These are phyloP conservation scores for Druon quercuslanigerum DNA, from an alignment of 1,140 invertebrate genomes.

Conservation along the genomic window DNA sequence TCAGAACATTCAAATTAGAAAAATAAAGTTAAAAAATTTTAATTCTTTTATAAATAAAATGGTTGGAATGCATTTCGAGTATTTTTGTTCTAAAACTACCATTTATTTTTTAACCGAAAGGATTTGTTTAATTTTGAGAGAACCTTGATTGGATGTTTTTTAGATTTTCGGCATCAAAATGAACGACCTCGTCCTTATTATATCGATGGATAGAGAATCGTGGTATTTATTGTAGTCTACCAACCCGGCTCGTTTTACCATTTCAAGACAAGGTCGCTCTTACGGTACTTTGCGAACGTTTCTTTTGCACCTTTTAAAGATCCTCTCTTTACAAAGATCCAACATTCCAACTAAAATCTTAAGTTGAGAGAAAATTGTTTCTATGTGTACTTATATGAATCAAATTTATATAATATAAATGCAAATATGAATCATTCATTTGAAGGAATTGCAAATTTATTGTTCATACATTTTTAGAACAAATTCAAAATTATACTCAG, in stretches of 20 bases:
- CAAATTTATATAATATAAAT: too few relatives aligned
- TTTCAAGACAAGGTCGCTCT: constrained; percentile 66
- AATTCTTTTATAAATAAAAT: too few relatives aligned
- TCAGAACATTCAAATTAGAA: background rate
- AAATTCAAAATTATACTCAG: too few relatives aligned
- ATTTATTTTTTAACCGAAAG: too few relatives aligned
- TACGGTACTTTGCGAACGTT: constrained; percentile 63
- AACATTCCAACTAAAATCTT: constrained; percentile 13
- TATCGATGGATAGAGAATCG: constrained; percentile 39
- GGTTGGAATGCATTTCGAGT: too few relatives aligned
- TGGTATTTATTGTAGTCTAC: constrained; percentile 49
- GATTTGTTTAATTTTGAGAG: background rate
- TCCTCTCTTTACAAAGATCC: too few relatives aligned
- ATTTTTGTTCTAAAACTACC: too few relatives aligned
- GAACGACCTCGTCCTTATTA: constrained; percentile 20
- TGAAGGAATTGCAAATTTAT: too few relatives aligned
- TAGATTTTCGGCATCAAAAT: background rate
- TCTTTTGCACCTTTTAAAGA: constrained; percentile 30
- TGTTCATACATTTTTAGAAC: too few relatives aligned
- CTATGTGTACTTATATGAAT: background rate
- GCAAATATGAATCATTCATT: too few relatives aligned
- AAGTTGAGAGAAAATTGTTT: constrained; percentile 35
- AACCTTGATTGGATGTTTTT: background rate
- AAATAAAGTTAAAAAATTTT: background rate
- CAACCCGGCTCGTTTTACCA: constrained; percentile 51